Percentiles rank a stretch among this genome's conserved stretches.
Conservation (phyloP, 2,888 invertebrate species). For the Eupithecia exiguata region DNA sequence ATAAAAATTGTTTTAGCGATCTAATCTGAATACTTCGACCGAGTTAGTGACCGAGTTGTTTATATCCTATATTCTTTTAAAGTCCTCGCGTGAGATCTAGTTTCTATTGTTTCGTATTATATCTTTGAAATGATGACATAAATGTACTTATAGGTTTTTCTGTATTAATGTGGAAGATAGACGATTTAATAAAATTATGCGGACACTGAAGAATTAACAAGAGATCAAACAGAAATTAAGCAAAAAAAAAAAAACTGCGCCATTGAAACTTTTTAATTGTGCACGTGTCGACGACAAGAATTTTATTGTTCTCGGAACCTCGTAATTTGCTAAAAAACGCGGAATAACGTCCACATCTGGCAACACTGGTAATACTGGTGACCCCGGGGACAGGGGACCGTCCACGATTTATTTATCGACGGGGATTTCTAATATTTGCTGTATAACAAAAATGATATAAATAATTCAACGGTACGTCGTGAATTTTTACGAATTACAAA, state of each 20-base stretch:
- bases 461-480: constrained; percentile 39
- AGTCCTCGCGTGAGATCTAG: too few relatives aligned
- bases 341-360: constrained; percentile 3
- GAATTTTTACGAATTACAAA: constrained; percentile 43
- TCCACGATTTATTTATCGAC: constrained; percentile 36
- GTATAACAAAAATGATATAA: constrained; percentile 42
- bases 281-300: constrained; percentile 35
- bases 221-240: constrained; percentile 31
- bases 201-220: neutral
- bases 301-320: constrained; percentile 39
- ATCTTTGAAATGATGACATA: neutral
- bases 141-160: neutral
- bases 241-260: constrained; percentile 37
- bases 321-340: constrained; percentile 37
- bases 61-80: too few relatives aligned
- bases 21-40: neutral
- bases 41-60: neutral
- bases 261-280: constrained; percentile 41
- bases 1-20: too few relatives aligned
- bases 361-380: constrained; percentile 2
- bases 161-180: neutral
- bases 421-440: constrained; percentile 40
- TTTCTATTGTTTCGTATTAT: too few relatives aligned
- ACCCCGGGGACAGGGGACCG: constrained; percentile 23
- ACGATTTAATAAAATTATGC: neutral